Base-by-base conservation (phyloP, 92 coral and sea anemone species). In the Pocillopora grandis region DNA sequence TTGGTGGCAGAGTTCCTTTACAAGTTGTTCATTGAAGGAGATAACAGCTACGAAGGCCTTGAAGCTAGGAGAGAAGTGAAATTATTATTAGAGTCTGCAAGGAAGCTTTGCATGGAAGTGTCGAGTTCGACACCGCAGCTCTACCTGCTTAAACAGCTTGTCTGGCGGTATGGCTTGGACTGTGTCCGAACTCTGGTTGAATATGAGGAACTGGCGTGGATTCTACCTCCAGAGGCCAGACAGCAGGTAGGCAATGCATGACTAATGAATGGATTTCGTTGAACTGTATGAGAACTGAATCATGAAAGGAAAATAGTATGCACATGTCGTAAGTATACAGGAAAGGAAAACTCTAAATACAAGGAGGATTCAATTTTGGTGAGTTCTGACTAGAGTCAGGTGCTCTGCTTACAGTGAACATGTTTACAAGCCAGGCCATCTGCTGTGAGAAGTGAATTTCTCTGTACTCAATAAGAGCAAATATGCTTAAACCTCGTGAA, bases 131-230 rank as follows among this genome's bases (percentile, higher is more conserved):
- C 81, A 10, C 87, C 91, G 17, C 86, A 72, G 79, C 72, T 92
- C 36, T 92, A 82, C 77, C 73, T 92, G 20, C 76, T 92, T n/a
- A 92, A 89, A 58, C 91, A 92, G 85, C 80, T 92, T 58, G 90
- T 89, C 63, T 80, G 95, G 75, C 85, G 82, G 55, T 87, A 87
- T 84, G 95, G 95, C 7, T 84, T 89, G 10, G 89, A 92, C 52
- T 77, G 87, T 19, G 87, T 92, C 48, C 67, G 80, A 33, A 83
- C 81, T 61, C 86, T 90, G 69, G 90, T 85, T 37, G 58, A 66
- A 20, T 76, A 68, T 67, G 65, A 80, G 35, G 89, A 89, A 56
- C 88, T 92, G 56, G 81, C 84, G 58, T 92, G 95, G 95, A 80
- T 92, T 52, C 5, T 92, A 12, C 95, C 92, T 5, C 66, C 86